A percentile compares a stretch with the other conserved stretches of the same genome.
phyloP scores from a whole-genome alignment of 2,888 invertebrate genomes.

The Zaprionus lineosus region DNA sequence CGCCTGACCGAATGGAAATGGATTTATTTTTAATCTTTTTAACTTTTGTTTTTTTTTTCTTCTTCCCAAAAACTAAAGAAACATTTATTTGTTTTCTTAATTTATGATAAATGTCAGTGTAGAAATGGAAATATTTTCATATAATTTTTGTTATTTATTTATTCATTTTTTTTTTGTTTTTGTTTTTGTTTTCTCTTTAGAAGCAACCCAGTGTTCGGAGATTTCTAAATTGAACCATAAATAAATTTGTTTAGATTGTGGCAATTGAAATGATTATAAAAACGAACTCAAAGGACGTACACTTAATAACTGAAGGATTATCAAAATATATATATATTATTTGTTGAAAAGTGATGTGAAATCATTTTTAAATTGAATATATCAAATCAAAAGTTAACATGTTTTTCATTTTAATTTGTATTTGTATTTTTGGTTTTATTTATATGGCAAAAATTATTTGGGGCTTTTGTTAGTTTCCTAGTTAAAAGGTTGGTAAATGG shows the following conservation, averaged over 20 bases:
- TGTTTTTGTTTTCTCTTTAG: too few species aligned
- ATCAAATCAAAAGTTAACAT: conserved; percentile 50
- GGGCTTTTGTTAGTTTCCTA: conserved; percentile 58
- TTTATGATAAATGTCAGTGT: too few species aligned
- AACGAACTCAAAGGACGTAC: conserved; percentile 72
- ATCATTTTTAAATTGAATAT: conserved; percentile 54
- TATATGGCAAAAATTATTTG: conserved; percentile 40
- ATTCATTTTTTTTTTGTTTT: background rate
- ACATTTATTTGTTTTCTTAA: too few species aligned
- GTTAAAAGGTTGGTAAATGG: conserved; percentile 46
- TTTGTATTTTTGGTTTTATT: conserved; percentile 30
- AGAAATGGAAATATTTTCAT: too few species aligned
- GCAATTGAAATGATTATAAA: conserved; percentile 56
- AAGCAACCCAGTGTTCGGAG: too few species aligned
- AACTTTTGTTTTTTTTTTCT: too few species aligned
- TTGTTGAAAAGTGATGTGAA: conserved; percentile 59
- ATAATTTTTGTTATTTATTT: too few species aligned
- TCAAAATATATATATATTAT: conserved; percentile 58
- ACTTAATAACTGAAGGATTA: conserved; percentile 59
- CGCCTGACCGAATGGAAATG: too few species aligned
- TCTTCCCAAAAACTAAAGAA: too few species aligned
- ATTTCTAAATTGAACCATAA: too few species aligned
- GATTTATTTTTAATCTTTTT: too few species aligned
- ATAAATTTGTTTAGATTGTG: conserved; percentile 18
- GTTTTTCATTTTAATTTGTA: conserved; percentile 41